phyloP scores from a whole-genome alignment of 2,113 vertebrate genomes.

The Pachyramphus minor region DNA sequence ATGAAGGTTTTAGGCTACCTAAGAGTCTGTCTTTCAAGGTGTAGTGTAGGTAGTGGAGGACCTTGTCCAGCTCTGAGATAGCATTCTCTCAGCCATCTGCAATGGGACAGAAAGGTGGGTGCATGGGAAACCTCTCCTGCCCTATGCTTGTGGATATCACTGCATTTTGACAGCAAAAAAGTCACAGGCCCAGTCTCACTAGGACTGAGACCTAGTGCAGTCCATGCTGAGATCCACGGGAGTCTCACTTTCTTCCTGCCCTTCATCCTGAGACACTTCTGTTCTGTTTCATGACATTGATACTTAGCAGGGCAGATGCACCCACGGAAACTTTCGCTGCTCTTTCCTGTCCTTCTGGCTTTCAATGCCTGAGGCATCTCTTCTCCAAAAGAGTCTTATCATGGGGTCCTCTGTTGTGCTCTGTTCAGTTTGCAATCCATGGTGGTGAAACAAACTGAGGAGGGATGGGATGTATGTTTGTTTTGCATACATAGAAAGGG shows the following conservation, averaged over 20 bases:
- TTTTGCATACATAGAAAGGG: neutral
- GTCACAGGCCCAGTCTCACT: neutral
- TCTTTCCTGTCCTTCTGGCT: neutral
- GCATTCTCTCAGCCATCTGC: neutral
- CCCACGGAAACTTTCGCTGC: neutral
- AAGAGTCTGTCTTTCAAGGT: neutral
- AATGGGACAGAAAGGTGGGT: neutral
- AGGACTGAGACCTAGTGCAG: no score
- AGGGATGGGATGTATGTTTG: neutral
- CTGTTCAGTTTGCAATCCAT: neutral
- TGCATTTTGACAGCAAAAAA: neutral
- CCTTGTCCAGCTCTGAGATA: neutral
- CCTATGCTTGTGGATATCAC: neutral
- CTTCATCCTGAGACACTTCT: neutral
- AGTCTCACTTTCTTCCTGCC: neutral
- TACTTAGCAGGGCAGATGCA: neutral
- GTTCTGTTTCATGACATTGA: neutral
- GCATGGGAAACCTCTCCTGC: neutral
- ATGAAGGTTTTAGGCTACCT: neutral
- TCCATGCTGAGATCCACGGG: neutral
- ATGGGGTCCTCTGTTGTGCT: neutral
- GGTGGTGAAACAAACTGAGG: neutral
- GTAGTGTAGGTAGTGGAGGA: neutral
- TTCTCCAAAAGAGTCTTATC: neutral
- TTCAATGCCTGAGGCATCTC: fast-evolving